phyloP scores from a whole-genome alignment of 2,888 invertebrate species.

The Drosophila recens region DNA sequence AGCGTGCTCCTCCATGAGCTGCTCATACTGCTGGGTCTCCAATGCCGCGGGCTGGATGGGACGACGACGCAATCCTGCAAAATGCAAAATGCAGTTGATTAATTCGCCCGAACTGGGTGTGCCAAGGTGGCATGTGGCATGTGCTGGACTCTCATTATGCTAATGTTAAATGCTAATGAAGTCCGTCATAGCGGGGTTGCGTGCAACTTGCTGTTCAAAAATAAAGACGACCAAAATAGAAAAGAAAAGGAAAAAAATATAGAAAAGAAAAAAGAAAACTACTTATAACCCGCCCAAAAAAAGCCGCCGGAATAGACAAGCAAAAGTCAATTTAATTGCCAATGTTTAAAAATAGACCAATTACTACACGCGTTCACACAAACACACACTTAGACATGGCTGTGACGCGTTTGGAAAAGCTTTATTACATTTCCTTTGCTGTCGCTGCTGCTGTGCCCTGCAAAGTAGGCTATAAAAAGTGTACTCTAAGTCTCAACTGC shows the following conservation, averaged over 20 bases:
- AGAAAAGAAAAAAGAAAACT: conserved; percentile 12
- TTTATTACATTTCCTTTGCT: conserved; percentile 56
- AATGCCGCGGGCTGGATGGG: conserved; percentile 75
- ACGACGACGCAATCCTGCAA: conserved; percentile 82
- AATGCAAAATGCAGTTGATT: conserved; percentile 40
- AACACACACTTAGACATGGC: conserved; percentile 25
- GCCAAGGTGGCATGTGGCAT: conserved; percentile 12
- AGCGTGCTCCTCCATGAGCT: conserved; percentile 85
- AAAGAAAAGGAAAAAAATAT: conserved; percentile 5
- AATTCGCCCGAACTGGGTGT: conserved; percentile 39
- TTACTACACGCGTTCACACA: conserved; percentile 61
- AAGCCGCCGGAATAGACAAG: conserved; percentile 72
- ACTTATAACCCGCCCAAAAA: conserved; percentile 36
- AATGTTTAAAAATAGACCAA: conserved; percentile 76
- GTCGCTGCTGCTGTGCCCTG: conserved; percentile 33
- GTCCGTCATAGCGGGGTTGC: conserved; percentile 41
- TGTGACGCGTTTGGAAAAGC: conserved; percentile 71
- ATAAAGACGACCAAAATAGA: conserved; percentile 64
- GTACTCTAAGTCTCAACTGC: conserved; percentile 32
- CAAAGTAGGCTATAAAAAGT: conserved; percentile 63
- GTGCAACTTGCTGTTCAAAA: conserved; percentile 55
- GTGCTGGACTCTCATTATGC: conserved; percentile 58
- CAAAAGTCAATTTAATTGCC: conserved; percentile 75
- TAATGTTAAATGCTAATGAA: conserved; percentile 59
- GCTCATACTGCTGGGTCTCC: conserved; percentile 81